Percentiles rank a stretch among this genome's conserved stretches.
Evolutionary conservation across 2,113 vertebrate genomes (phyloP).

Genomic region (Pogona vitticeps): DNA sequence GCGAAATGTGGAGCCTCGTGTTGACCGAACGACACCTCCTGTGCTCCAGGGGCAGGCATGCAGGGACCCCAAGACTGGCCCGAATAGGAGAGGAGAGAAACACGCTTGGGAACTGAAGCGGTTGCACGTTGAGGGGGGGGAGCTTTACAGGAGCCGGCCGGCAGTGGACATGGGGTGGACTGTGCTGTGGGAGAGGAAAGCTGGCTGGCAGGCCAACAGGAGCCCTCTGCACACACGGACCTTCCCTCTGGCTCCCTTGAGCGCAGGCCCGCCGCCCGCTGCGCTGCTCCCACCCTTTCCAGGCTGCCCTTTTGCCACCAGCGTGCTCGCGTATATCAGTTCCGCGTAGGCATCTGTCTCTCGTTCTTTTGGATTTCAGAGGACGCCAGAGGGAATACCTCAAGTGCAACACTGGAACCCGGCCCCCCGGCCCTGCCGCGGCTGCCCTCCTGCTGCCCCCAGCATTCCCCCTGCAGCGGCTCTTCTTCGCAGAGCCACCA

Average conservation of each 20-base stretch:
- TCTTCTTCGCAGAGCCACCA: conserved; percentile 86
- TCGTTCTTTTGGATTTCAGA: conserved; percentile 71
- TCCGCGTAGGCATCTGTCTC: not conserved
- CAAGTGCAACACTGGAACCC: conserved; percentile 79
- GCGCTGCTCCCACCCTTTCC: too few species aligned
- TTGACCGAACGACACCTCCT: too few species aligned
- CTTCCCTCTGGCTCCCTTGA: not conserved
- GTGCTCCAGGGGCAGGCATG: too few species aligned
- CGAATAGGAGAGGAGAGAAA: too few species aligned
- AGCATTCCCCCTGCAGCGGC: conserved; percentile 94
- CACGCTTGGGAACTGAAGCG: too few species aligned
- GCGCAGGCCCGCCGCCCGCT: not conserved
- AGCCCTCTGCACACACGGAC: too few species aligned
- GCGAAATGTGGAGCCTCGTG: too few species aligned
- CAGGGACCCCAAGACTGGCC: too few species aligned
- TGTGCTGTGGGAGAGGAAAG: not conserved
- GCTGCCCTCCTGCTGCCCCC: conserved; percentile 95
- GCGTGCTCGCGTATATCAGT: too few species aligned
- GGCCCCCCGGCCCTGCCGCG: conserved; percentile 91
- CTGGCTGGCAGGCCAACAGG: not conserved
- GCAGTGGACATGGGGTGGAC: not conserved
- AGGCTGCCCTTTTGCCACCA: not conserved
- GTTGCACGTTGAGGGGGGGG: too few species aligned
- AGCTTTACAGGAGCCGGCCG: too few species aligned
- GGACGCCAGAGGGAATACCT: conserved; percentile 83